phyloP scores from a whole-genome alignment of 2,888 invertebrate species.

The Ormyrus nitidulus region DNA sequence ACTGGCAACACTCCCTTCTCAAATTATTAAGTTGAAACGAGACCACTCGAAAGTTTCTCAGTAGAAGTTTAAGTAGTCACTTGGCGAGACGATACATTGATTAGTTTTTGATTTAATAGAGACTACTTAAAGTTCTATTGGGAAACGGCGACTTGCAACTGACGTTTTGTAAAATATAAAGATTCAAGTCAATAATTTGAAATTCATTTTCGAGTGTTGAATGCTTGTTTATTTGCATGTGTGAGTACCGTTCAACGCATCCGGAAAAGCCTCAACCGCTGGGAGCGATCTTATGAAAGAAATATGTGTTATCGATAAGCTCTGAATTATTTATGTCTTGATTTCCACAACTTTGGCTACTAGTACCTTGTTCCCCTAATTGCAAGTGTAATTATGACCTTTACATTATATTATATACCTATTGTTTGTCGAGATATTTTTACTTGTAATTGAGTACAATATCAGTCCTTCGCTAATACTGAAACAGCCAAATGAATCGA shows the following conservation, averaged over 20 bases:
- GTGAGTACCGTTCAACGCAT: constrained; percentile 23
- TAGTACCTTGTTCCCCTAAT: constrained; percentile 64
- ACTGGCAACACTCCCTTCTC: constrained; percentile 7
- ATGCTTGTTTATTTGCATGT: constrained; percentile 34
- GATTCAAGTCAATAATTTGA: too few relatives aligned
- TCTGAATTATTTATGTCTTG: constrained; percentile 26
- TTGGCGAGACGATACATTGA: neutral
- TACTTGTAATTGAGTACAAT: constrained; percentile 63
- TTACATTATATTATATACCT: constrained; percentile 41
- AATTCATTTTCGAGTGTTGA: neutral
- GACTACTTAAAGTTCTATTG: too few relatives aligned
- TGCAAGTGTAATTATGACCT: constrained; percentile 60
- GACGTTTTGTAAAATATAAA: too few relatives aligned
- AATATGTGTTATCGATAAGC: constrained; percentile 28
- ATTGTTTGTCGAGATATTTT: constrained; percentile 57
- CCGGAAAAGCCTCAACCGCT: constrained; percentile 33
- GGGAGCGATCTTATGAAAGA: constrained; percentile 10
- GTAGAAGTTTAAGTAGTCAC: too few relatives aligned
- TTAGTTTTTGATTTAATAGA: too few relatives aligned
- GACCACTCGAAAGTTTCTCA: too few relatives aligned
- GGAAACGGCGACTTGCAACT: too few relatives aligned
- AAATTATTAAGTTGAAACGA: constrained; percentile 1
- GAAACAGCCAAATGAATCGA: constrained; percentile 61
- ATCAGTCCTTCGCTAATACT: constrained; percentile 67
- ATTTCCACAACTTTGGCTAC: constrained; percentile 49